These are phyloP conservation scores for Tachycineta bicolor DNA, from an alignment of 2,113 vertebrate genomes.

Conservation along the genomic window DNA sequence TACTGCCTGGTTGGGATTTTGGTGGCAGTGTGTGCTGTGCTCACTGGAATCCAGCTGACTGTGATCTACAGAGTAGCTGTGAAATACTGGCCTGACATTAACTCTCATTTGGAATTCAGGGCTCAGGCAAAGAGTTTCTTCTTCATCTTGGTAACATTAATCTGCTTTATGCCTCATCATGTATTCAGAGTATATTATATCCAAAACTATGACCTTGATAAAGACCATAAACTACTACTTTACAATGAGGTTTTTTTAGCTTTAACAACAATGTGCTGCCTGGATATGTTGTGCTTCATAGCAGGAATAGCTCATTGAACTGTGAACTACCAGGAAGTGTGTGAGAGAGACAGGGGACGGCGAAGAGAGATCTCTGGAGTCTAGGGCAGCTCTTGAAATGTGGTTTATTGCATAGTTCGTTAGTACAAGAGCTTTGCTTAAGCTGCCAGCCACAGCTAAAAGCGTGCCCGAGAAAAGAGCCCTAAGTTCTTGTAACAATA, in stretches of 20 bases:
- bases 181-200: slow-evolving; percentile 64
- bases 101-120: slow-evolving; percentile 59
- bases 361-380: no score
- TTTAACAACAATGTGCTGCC: slow-evolving; percentile 66
- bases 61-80: slow-evolving; percentile 32
- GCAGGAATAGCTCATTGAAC: slow-evolving; percentile 56
- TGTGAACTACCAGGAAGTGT: background rate
- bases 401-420: no score
- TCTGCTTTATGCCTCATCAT: slow-evolving; percentile 73
- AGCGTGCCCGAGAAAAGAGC: no score
- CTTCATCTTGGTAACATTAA: slow-evolving; percentile 60
- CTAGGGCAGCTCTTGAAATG: no score
- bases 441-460: no score
- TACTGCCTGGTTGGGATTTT: slow-evolving; percentile 33
- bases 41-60: slow-evolving; percentile 38
- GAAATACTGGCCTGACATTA: slow-evolving; percentile 55
- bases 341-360: no score
- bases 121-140: slow-evolving; percentile 73
- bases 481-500: no score
- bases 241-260: slow-evolving; percentile 70
- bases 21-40: background rate
- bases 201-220: background rate
- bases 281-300: slow-evolving; percentile 71
- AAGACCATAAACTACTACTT: slow-evolving; percentile 23
- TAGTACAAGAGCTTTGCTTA: no score